A percentile compares a stretch with the other conserved stretches of the same genome.
Conservation (phyloP, 2,797 vertebrate genomes). For the Delichon dasypus region DNA sequence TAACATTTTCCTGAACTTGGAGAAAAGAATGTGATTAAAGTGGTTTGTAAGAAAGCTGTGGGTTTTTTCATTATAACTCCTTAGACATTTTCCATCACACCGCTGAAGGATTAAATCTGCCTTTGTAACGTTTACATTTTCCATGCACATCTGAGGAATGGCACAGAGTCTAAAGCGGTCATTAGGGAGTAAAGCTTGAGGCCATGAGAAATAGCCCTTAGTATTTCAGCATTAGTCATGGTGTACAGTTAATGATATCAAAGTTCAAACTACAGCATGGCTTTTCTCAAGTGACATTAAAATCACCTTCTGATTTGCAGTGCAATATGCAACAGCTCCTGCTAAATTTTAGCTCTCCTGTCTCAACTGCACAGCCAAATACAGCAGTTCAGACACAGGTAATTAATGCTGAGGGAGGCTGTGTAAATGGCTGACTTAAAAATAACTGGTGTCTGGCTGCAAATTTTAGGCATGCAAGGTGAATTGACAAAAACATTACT, state of each 20-base stretch:
- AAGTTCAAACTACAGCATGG: constrained; percentile 5
- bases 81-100: not conserved
- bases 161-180: not conserved
- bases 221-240: constrained; percentile 25
- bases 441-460: not conserved
- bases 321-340: not conserved
- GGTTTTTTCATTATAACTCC: not conserved
- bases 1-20: not conserved
- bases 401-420: not conserved
- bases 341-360: not conserved
- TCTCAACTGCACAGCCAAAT: not conserved
- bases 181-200: not conserved
- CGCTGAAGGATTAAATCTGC: not conserved
- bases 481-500: not conserved
- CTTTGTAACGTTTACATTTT: not conserved
- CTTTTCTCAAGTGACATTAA: constrained; percentile 29
- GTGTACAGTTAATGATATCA: not conserved
- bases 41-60: not conserved
- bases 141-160: not conserved
- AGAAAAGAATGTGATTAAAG: not conserved
- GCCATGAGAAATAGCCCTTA: constrained; percentile 4
- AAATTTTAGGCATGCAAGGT: not conserved
- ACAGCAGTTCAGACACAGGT: not conserved
- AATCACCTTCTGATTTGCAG: not conserved
- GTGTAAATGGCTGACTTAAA: not conserved